Evolutionary conservation across 2,113 vertebrate genomes (phyloP), one percentile per base, ranked within the genome.

Genomic region (Oenanthe oenanthe): DNA sequence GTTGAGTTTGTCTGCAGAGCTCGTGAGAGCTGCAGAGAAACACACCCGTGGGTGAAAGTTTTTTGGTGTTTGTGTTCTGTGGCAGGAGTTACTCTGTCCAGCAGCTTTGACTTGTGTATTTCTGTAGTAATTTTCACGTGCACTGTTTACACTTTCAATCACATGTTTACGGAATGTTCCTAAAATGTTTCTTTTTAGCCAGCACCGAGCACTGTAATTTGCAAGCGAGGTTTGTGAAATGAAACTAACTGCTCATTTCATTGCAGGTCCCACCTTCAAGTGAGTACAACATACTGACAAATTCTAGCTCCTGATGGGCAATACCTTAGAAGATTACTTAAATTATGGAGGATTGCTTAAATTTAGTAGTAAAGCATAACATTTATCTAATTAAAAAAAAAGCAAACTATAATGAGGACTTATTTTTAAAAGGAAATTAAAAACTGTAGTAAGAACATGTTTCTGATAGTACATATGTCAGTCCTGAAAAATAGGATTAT

Each of bases 231-330:
- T 72, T 87, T 88, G 47, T 76, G 62, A 91, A 93, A 53, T 63
- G 65, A 88, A 96, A 94, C 57, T 68, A 73, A 85, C 77, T 2
- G 6, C 53, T 96, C 17, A 29, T 87, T 96, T 94, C 88, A 40
- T 80, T 94, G 21, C 82, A 96, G 86, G 90, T 87, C 77, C 29
- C 58, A 85, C 92, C 29, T 56, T 89, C 72, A 43, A 76, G 71
- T 47, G 85, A 95, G 61, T 85, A 22, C 17, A 80, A 10, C 45
- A 2, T 60, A 32, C 78, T 92, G 94, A 72, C 17, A 70, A 62
- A 91, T 74, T 24, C 31, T 34, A 47, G 48, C 88, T 91, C 73
- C 21, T 38, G 29, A 85, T 95, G 91, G 45, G 53, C 12, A 62
- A 4, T 65, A 42, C 60, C 5, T 75, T 48, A 71, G 32, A 76